Base-by-base conservation (phyloP, 1,140 invertebrate genomes). In the Drosophila sulfurigaster region DNA sequence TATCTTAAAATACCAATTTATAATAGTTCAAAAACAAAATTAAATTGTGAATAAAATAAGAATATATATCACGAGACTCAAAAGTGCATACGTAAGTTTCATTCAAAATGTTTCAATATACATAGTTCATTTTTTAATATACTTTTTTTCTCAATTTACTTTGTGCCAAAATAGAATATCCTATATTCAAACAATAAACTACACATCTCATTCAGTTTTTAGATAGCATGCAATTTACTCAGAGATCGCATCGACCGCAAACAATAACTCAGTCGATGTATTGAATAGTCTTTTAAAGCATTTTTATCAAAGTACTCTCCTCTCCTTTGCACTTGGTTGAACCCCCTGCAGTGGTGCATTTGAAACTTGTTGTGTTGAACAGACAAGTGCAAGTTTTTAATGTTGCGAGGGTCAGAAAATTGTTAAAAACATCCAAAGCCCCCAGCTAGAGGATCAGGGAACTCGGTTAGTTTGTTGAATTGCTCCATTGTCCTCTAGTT, bases 181-280 rank as follows among this genome's bases (percentile, higher is more conserved):
- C n/a, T n/a, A n/a, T n/a, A n/a, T n/a, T n/a, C 30, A 32, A 32
- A 32, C 5, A 32, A 7, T 5, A 32, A 32, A 2, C n/a, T 57
- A 11, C 20, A 30, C 15, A 30, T 49, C 41, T 46, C n/a, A 11
- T 38, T 15, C 32, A 13, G 65, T 56, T 60, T 54, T 30, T 49
- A 16, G 20, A 7, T 49, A 6, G 52, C 13, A 30, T 16, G 10
- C 30, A 46, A 56, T 43, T 56, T 59, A 32, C 30, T 54, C 7
- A 43, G 30, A 43, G 63, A 73, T 35, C n/a, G 41, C 6, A 48
- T 2, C 15, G 6, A 45, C 68, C 13, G 15, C 60, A 74, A 30
- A 16, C 20, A 67, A 58, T 63, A 78, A 65, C 43, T 65, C n/a
- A 38, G 56, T 75, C 69, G 70, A 75, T 70, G 46, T 35, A 63